Evolutionary conservation across 1,140 invertebrate genomes (phyloP).

Genomic region (Fopius arisanus): DNA sequence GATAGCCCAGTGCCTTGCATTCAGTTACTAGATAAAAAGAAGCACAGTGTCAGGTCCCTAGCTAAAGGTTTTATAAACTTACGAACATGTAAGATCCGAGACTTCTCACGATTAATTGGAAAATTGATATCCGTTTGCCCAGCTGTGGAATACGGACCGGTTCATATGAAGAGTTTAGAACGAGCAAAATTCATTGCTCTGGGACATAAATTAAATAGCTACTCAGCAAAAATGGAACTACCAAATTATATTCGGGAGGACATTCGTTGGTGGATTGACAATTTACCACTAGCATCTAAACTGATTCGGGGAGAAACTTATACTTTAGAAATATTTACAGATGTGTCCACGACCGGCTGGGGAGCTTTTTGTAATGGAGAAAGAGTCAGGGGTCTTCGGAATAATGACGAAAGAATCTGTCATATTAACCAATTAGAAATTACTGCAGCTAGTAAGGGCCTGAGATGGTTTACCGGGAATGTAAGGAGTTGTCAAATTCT

Average conservation of each 20-base stretch:
- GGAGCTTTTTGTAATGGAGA: background rate
- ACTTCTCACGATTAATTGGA: constrained; percentile 24
- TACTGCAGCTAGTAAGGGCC: constrained; percentile 5
- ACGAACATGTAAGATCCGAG: background rate
- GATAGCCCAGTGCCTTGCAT: background rate
- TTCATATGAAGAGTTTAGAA: constrained; percentile 4
- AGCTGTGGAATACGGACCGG: background rate
- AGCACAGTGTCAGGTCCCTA: background rate
- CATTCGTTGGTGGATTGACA: constrained; percentile 4
- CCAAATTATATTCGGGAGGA: background rate
- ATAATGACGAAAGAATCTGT: background rate
- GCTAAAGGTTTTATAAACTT: background rate
- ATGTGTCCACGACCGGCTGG: background rate
- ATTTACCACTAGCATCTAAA: background rate
- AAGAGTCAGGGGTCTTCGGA: constrained; percentile 9
- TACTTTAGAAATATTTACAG: background rate
- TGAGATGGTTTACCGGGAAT: constrained; percentile 25
- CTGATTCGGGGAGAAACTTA: background rate
- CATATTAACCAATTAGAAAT: constrained; percentile 24
- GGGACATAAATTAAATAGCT: background rate
- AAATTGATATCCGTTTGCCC: background rate
- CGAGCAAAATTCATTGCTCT: constrained; percentile 7
- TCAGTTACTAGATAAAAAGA: background rate
- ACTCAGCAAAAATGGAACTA: constrained; percentile 2
- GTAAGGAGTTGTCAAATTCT: constrained; percentile 18